A percentile compares a stretch with the other conserved stretches of the same genome.
phyloP scores from a whole-genome alignment of 64 coral and sea anemone species.

The Trachythela sp. region DNA sequence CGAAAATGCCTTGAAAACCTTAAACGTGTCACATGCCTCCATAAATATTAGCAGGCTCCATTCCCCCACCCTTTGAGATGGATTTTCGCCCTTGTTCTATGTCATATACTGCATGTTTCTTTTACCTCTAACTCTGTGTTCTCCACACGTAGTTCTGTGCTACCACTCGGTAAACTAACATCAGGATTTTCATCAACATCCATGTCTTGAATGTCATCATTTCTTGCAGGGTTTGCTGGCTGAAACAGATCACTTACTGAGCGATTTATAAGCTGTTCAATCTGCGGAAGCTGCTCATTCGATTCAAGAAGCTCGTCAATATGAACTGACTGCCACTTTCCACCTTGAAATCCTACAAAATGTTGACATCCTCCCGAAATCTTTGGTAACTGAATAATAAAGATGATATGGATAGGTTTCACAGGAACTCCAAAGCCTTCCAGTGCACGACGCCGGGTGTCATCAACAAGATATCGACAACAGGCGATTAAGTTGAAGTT shows the following conservation, averaged over 20 bases:
- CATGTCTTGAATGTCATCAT: neutral
- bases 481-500: conserved; percentile 13
- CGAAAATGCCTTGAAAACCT: too few relatives aligned
- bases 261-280: conserved; percentile 47
- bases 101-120: too few relatives aligned
- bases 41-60: too few relatives aligned
- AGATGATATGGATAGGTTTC: conserved; percentile 50
- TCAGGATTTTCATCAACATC: neutral
- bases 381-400: conserved; percentile 66
- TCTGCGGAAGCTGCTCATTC: conserved; percentile 44
- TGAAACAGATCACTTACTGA: conserved; percentile 68
- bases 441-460: neutral
- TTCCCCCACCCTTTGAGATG: too few relatives aligned
- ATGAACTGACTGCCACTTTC: conserved; percentile 63
- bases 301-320: conserved; percentile 69
- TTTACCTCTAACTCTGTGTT: neutral
- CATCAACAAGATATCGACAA: neutral
- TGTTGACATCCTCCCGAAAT: conserved; percentile 55
- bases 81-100: too few relatives aligned
- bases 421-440: neutral
- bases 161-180: too few relatives aligned
- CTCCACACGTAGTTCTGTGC: neutral
- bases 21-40: too few relatives aligned
- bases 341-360: conserved; percentile 74
- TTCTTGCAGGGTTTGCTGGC: neutral